Conservation (phyloP, 2,113 vertebrate genomes). For the Leptobrachium ailaonicum region DNA sequence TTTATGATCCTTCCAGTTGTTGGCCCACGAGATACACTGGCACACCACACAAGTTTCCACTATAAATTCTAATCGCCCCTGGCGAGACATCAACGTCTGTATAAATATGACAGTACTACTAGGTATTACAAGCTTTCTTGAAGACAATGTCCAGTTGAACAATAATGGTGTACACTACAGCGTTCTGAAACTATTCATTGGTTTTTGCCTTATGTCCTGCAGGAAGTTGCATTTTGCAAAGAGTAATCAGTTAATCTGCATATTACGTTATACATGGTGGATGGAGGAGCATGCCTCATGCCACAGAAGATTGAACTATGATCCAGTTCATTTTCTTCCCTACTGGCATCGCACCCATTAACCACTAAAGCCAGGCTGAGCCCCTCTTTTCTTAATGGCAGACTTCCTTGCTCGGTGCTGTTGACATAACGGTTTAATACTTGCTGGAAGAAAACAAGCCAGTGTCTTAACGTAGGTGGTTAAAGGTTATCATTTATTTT, state of each 20-base stretch:
- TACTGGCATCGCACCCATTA: background rate
- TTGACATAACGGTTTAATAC: conserved; percentile 30
- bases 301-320: background rate
- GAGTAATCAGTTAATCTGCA: conserved; percentile 4
- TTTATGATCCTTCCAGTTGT: too few species aligned
- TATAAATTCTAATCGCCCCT: too few species aligned
- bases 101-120: too few species aligned
- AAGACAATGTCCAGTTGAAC: too few species aligned
- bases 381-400: conserved; percentile 29
- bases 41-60: too few species aligned
- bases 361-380: background rate
- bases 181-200: background rate
- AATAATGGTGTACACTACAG: background rate
- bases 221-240: conserved; percentile 21
- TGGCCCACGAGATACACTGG: too few species aligned
- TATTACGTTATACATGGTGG: too few species aligned
- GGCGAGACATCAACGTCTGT: too few species aligned
- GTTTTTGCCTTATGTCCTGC: conserved; percentile 27
- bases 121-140: too few species aligned
- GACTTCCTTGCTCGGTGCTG: conserved; percentile 40
- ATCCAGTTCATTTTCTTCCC: background rate
- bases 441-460: conserved; percentile 3
- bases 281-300: background rate
- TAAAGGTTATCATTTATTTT: background rate
- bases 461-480: conserved; percentile 25